Evolutionary conservation across 2,888 invertebrate species (phyloP), one percentile per base, ranked within the genome.

Genomic region (Pegoplata infirma): DNA sequence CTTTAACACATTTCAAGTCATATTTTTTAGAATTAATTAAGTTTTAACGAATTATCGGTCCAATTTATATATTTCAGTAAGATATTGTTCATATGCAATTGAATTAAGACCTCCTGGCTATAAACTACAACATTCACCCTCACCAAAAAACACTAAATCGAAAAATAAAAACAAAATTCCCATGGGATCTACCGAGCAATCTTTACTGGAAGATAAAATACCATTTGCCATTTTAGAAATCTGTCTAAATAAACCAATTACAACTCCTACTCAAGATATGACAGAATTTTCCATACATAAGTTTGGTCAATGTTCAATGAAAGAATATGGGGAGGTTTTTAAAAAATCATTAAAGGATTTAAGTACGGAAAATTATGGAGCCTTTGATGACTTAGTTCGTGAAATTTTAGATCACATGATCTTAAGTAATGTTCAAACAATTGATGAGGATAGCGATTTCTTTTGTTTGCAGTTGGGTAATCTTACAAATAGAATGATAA

Each of bases 391-490:
- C 16, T 36, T 77, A 16, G 72, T 82, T 8, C 8, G 19, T 4
- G 64, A 40, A 28, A 68, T 82, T 17, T 25, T 76, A 12, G 75
- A 81, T 25, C 80, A 74, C 56, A 78, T 81, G 12, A 19, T 80
- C 10, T 25, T 21, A n/a, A 78, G 80, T 46, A 55, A 81, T 5
- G 76, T 82, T 36, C 61, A 47, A 55, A 56, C 16, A 5, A 23
- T 76, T 2, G 44, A 58, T 0, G 83, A 86, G 3, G 73, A 75
- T 3, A 82, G 74, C 3, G 80, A 81, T 0, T 83, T 81, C 17
- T 84, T 87, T 23, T 86, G 85, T 68, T 83, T 84, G 32, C 84
- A 85, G 44, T 25, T 85, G 68, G 77, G 74, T 7, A 86, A 87
- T 69, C 64, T 86, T 0, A 68, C 74, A 5, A 85, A 87, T 74